Evolutionary conservation across 2,888 invertebrate species (phyloP), one percentile per base, ranked within the genome.

Genomic region (Monochamus alternatus): DNA sequence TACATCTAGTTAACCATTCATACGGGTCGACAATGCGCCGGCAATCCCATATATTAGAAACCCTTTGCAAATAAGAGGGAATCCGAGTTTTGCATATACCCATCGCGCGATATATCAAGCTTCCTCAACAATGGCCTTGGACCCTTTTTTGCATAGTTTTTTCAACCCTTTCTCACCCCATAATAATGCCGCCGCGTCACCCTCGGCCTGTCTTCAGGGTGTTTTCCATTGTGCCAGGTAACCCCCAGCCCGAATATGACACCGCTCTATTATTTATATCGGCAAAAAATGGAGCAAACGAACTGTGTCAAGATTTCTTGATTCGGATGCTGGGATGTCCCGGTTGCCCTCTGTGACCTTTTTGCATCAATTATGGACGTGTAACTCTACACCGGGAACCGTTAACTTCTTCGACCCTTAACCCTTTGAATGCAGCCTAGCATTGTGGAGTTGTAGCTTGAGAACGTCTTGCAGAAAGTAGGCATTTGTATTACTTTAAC

Each of bases 1-100:
- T 89, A 88, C 88, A 88, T 88, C 89, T 89, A 89, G 89, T 89
- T 89, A 89, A 85, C 87, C 89, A 89, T 89, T 89, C 89, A 89
- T 88, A 86, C 83, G 85, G 78, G 82, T 83, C 73, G 81, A 84
- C 88, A 88, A 87, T 86, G 86, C 86, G 10, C 47, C 47, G 84
- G 80, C 84, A 87, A 88, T 87, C 86, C 86, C 87, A 87, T 87
- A 87, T 87, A 88, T 88, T 86, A 86, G 75, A 78, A 81, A 81
- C 85, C 85, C 84, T 83, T 79, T 75, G 80, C 81, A 80, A 79
- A 79, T 77, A 75, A 80, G 14, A 55, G 76, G 81, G 81, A 80
- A 78, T 80, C 79, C 76, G 71, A 66, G 75, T 84, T 83, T 84
- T 84, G 83, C 83, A 83, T 84, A 83, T 78, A 80, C 76, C 72